Evolutionary conservation across 2,888 invertebrate species (phyloP), one percentile per base, ranked within the genome.

Genomic region (Noctua janthina): DNA sequence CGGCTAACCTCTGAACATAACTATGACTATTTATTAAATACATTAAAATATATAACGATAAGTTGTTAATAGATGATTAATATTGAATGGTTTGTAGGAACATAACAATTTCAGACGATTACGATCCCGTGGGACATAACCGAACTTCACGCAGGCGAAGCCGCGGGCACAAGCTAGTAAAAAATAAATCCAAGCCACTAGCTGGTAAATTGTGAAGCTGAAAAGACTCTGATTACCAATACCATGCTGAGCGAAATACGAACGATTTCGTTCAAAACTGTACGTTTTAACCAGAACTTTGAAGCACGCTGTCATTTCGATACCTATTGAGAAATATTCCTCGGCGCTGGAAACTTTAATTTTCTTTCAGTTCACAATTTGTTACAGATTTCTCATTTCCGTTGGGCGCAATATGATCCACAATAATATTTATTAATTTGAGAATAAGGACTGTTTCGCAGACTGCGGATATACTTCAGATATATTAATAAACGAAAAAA

Each of bases 261-360:
- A 78, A 78, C 29, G n/a, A 51, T 71, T 67, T 71, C 17, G 43
- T 59, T 46, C 46, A 67, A 84, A 81, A 67, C 29, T 17, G 43
- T 71, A 67, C 85, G 70, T n/a, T 81, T 70, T 49, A 7, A 78
- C 43, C 69, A 69, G n/a, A 84, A 84, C 35, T 79, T 67, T 84
- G 20, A 23, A 79, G 69, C 17, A 23, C 67, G 29, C 29, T 62
- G 74, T 56, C 29, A 49, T 46, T 71, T 79, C 80, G 62, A 72
- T 69, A 75, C 39, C 68, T 10, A 68, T 84, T 84, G 84, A 73
- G 72, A 78, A 79, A 79, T 62, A 74, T 79, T 62, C 56, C 66
- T 67, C 43, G 46, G 46, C 46, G 15, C 54, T 54, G 46, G 23
- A 62, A 74, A 67, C 51, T 67, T 66, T 68, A 74, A 74, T 74